These are phyloP conservation scores for Ancistrus triradiatus DNA, from an alignment of 2,113 vertebrate species.

Conservation along the genomic window DNA sequence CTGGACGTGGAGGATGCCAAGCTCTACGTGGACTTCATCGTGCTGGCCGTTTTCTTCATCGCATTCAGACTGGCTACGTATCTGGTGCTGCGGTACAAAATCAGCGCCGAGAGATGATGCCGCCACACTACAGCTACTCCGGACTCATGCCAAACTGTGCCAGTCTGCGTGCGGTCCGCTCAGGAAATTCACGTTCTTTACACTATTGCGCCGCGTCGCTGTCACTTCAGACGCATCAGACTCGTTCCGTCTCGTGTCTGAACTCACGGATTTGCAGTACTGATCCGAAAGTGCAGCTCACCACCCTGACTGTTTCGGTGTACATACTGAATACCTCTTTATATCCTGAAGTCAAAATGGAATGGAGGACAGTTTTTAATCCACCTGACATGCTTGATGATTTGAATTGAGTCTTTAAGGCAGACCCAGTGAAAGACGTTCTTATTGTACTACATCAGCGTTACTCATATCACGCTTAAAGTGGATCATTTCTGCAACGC, in stretches of 20 bases:
- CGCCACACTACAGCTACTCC: background rate
- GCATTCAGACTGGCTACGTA: conserved; percentile 86
- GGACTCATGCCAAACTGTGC: background rate
- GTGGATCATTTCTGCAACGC: background rate
- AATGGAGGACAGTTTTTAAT: background rate
- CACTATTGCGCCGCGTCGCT: no score
- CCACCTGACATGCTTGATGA: no score
- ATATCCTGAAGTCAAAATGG: background rate
- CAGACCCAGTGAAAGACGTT: background rate
- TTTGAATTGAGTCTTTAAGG: no score
- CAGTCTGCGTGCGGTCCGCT: conserved; percentile 1
- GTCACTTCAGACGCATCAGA: background rate
- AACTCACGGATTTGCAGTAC: background rate
- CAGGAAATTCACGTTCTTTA: conserved; percentile 8
- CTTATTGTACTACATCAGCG: background rate
- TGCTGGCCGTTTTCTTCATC: conserved; percentile 88
- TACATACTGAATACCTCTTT: no score
- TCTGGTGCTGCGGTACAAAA: conserved; percentile 88
- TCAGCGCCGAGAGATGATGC: conserved; percentile 86
- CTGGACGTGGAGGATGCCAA: conserved; percentile 90
- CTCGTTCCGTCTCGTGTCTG: background rate
- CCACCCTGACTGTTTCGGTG: no score
- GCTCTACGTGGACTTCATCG: conserved; percentile 93
- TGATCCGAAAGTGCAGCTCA: no score
- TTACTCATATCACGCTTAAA: background rate